Evolutionary conservation across 2,797 vertebrate species (phyloP).

Genomic region (Takifugu rubripes): DNA sequence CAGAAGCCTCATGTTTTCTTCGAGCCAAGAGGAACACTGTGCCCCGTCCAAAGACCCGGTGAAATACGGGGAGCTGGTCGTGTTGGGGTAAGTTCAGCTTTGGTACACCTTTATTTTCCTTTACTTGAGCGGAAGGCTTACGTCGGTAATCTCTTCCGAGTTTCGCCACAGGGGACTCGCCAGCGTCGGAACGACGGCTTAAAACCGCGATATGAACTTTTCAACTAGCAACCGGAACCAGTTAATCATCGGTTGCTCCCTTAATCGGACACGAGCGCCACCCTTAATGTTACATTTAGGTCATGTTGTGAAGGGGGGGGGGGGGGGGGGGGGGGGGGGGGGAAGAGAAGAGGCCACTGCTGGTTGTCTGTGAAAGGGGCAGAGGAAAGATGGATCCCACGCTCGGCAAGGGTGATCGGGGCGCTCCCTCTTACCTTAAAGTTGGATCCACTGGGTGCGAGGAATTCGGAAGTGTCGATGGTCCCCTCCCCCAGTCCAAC

Average conservation of each 20-base stretch:
- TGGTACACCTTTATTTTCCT: background rate
- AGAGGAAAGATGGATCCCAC: slow-evolving; percentile 1
- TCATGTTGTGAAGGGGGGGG: slow-evolving; percentile 6
- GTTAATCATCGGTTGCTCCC: slow-evolving; percentile 52
- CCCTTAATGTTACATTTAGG: slow-evolving; percentile 35
- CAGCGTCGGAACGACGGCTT: slow-evolving; percentile 18
- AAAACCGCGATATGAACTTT: background rate
- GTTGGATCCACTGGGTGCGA: slow-evolving; percentile 62
- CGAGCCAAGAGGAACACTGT: slow-evolving; percentile 89
- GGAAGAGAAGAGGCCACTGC: no score
- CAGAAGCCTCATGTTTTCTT: slow-evolving; percentile 88
- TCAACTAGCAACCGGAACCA: background rate
- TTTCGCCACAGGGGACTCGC: slow-evolving; percentile 27
- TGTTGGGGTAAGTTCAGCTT: slow-evolving; percentile 85
- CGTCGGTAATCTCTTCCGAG: slow-evolving; percentile 25
- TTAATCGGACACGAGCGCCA: slow-evolving; percentile 65
- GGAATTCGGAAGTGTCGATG: slow-evolving; percentile 78
- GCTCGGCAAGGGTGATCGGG: slow-evolving; percentile 22
- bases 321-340: background rate
- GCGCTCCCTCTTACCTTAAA: slow-evolving; percentile 43
- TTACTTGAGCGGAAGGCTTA: background rate
- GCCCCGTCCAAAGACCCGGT: slow-evolving; percentile 91
- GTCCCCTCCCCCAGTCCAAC: slow-evolving; percentile 59
- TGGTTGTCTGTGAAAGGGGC: background rate
- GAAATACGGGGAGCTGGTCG: slow-evolving; percentile 95